These are phyloP conservation scores for Lepetodrilus schrolli DNA, from an alignment of 2,888 invertebrate genomes.

Conservation along the genomic window DNA sequence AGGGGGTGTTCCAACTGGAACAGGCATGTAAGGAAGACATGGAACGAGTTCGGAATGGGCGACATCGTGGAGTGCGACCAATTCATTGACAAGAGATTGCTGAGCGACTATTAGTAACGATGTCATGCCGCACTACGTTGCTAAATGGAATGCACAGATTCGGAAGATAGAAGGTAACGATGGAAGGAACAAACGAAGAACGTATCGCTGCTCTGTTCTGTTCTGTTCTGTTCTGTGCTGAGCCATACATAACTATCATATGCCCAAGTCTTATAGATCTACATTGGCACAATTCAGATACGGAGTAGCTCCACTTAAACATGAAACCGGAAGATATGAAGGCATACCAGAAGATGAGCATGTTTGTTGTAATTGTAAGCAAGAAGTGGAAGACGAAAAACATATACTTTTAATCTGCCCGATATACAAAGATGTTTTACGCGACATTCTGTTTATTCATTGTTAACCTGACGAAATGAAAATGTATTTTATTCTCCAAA, in stretches of 20 bases:
- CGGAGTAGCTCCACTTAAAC: neutral
- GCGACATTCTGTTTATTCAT: too few species aligned
- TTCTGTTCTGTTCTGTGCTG: neutral
- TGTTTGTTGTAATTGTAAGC: neutral
- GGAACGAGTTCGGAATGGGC: constrained; percentile 2
- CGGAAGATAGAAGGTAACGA: neutral
- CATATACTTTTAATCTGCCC: too few species aligned
- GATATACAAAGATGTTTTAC: too few species aligned
- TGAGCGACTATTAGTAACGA: too few species aligned
- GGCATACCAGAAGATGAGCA: neutral
- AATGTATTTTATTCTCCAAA: too few species aligned
- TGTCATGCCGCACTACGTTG: neutral
- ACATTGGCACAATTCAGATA: neutral
- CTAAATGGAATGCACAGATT: neutral
- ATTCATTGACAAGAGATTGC: neutral
- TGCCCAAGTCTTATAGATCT: neutral
- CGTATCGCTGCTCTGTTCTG: too few species aligned
- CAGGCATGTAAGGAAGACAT: neutral
- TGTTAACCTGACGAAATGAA: too few species aligned
- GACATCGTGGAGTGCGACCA: neutral
- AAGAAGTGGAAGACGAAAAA: neutral
- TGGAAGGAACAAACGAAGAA: neutral
- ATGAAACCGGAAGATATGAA: neutral
- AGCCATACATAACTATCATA: neutral
- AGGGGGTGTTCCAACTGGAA: neutral